Evolutionary conservation across 2,888 invertebrate species (phyloP).

Genomic region (Branchipolynoe longqiensis): DNA sequence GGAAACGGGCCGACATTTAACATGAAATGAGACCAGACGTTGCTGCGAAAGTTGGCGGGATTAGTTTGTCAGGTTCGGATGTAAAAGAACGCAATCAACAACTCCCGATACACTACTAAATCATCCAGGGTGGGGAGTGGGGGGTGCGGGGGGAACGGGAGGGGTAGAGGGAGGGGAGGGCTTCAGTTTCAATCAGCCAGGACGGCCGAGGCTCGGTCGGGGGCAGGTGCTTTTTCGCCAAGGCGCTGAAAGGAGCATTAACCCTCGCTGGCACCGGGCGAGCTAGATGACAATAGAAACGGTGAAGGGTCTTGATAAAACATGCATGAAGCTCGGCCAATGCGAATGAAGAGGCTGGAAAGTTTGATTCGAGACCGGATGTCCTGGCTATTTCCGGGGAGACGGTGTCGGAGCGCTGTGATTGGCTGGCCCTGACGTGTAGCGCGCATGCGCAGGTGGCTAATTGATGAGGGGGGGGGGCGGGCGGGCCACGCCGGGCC

Average conservation of each 20-base stretch:
- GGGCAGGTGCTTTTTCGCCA: slow-evolving; percentile 58
- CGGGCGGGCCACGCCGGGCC: not conserved
- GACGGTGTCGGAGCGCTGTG: slow-evolving; percentile 49
- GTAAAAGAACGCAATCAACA: slow-evolving; percentile 54
- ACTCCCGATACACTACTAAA: slow-evolving; percentile 57
- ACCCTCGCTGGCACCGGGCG: slow-evolving; percentile 46
- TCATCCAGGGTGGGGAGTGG: too few species aligned
- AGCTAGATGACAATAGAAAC: slow-evolving; percentile 39
- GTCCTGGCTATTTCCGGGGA: slow-evolving; percentile 54
- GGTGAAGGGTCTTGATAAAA: slow-evolving; percentile 46
- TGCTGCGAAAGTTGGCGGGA: slow-evolving; percentile 29
- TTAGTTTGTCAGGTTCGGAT: slow-evolving; percentile 57
- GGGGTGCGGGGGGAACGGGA: too few species aligned
- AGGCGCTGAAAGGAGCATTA: slow-evolving; percentile 53
- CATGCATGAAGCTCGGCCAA: slow-evolving; percentile 51
- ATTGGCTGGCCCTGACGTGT: slow-evolving; percentile 49
- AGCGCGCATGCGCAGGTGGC: slow-evolving; percentile 35
- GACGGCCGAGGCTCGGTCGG: slow-evolving; percentile 10
- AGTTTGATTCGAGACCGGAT: slow-evolving; percentile 55
- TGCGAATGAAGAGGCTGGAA: slow-evolving; percentile 57
- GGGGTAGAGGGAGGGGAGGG: too few species aligned
- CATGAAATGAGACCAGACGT: slow-evolving; percentile 58
- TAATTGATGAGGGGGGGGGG: slow-evolving; percentile 36
- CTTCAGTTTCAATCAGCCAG: slow-evolving; percentile 53
- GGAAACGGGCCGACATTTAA: slow-evolving; percentile 53